These are phyloP conservation scores for Drusus annulatus DNA, from an alignment of 1,140 invertebrate genomes.

Conservation along the genomic window DNA sequence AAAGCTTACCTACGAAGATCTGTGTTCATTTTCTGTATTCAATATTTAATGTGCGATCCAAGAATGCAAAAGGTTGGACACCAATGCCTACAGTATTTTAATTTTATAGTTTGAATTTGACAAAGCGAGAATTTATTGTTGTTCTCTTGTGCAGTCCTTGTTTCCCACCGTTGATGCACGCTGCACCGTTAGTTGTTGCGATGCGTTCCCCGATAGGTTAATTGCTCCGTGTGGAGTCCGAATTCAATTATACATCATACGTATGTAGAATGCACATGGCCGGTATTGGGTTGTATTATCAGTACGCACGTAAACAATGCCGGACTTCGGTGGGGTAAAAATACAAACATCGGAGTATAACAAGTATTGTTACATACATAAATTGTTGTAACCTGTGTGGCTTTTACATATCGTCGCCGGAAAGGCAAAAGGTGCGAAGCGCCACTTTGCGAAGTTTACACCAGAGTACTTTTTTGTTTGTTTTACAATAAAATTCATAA, in stretches of 20 bases:
- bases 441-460: too few relatives aligned
- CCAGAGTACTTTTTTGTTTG: too few relatives aligned
- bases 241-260: conserved; percentile 9
- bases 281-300: not conserved
- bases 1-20: too few relatives aligned
- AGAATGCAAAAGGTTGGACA: too few relatives aligned
- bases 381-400: too few relatives aligned
- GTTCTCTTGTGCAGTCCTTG: not conserved
- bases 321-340: not conserved
- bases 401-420: too few relatives aligned
- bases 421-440: too few relatives aligned
- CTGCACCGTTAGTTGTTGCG: not conserved
- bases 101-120: not conserved
- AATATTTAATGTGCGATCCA: too few relatives aligned
- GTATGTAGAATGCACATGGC: conserved; percentile 8
- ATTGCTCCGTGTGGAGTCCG: conserved; percentile 10
- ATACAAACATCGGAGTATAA: not conserved
- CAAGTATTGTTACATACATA: not conserved
- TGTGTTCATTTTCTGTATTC: too few relatives aligned
- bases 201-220: not conserved
- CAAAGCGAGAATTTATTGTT: not conserved
- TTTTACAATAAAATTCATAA: too few relatives aligned
- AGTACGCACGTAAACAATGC: not conserved
- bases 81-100: not conserved
- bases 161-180: too few relatives aligned